phyloP scores from a whole-genome alignment of 2,797 vertebrate genomes.

The Lacerta agilis region DNA sequence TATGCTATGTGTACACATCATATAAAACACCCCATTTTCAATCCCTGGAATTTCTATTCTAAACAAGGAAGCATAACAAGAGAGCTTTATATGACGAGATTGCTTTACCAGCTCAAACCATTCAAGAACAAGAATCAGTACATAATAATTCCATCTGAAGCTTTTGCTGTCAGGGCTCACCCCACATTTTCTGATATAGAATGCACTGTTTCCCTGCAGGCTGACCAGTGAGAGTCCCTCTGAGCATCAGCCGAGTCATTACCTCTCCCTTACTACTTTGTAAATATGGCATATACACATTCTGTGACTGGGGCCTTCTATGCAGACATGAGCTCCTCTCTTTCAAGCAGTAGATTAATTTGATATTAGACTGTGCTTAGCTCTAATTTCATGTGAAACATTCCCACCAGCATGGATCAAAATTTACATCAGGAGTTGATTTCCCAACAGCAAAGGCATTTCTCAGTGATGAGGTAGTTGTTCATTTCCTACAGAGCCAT shows the following conservation, averaged over 20 bases:
- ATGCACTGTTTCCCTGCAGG: background rate
- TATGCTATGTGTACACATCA: background rate
- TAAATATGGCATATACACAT: background rate
- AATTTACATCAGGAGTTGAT: conserved; percentile 34
- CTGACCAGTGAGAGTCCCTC: background rate
- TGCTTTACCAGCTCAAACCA: background rate
- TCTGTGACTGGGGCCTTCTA: background rate
- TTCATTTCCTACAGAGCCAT: background rate
- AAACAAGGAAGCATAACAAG: background rate
- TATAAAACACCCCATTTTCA: background rate
- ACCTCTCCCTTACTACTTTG: background rate
- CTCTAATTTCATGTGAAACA: accelerated
- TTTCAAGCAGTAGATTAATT: conserved; percentile 15
- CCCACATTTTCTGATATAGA: background rate
- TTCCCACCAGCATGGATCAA: background rate
- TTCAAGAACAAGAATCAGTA: background rate
- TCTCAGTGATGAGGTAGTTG: background rate
- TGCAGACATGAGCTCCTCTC: background rate
- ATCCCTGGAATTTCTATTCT: background rate
- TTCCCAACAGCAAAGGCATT: conserved; percentile 14
- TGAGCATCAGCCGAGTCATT: no score
- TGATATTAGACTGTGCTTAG: conserved; percentile 17
- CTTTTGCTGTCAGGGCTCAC: background rate
- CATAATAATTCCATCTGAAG: background rate
- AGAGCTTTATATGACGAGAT: background rate